A percentile compares a stretch with the other conserved stretches of the same genome.
These are phyloP conservation scores for Mesembrinibis cayennensis DNA, from an alignment of 2,113 vertebrate species.

Conservation along the genomic window DNA sequence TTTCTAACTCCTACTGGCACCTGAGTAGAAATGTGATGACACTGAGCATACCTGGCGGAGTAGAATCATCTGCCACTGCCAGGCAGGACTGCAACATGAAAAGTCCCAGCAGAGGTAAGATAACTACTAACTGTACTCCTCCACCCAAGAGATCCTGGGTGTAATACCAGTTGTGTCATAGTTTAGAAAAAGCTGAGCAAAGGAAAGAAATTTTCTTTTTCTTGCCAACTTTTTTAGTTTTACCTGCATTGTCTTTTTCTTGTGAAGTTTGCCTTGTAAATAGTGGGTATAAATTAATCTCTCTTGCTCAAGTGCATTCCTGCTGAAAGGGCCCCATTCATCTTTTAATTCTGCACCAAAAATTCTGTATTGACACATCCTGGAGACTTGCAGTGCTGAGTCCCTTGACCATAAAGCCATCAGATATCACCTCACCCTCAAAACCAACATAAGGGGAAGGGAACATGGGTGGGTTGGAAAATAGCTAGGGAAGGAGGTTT, in stretches of 20 bases:
- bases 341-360: neutral
- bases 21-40: neutral
- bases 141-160: no score
- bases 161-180: neutral
- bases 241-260: neutral
- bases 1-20: neutral
- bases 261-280: neutral
- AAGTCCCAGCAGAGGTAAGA: neutral
- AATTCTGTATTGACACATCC: rapidly evolving
- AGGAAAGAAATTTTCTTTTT: neutral
- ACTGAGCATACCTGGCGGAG: neutral
- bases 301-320: neutral
- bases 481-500: neutral
- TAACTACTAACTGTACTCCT: neutral
- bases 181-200: neutral
- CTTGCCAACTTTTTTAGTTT: neutral
- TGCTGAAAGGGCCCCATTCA: neutral
- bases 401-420: rapidly evolving
- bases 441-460: neutral
- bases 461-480: neutral
- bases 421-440: neutral
- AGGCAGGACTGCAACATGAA: neutral
- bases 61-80: neutral
- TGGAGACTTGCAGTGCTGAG: neutral
- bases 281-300: neutral